Percentiles rank a stretch among this genome's conserved stretches.
Conservation (phyloP, 2,888 invertebrate species). For the Cryptocephalus moraei region DNA sequence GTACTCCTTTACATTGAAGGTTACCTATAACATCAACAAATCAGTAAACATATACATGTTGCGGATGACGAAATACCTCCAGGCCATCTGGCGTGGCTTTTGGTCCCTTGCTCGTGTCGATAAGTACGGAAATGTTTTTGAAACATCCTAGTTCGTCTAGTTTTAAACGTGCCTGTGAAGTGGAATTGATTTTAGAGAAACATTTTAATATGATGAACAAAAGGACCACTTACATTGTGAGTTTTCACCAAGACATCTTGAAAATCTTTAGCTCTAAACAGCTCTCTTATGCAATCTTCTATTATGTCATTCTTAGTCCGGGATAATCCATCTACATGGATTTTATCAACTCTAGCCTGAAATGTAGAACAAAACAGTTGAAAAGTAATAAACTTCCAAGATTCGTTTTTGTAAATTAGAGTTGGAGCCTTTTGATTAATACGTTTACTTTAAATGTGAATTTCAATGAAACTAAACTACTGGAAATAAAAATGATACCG, state of each 20-base stretch:
- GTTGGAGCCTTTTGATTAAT: not conserved
- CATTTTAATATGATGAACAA: not conserved
- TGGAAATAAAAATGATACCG: too few species aligned
- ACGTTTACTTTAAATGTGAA: conserved; percentile 1
- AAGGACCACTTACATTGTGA: conserved; percentile 43
- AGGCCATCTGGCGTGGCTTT: conserved; percentile 69
- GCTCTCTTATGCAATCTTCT: conserved; percentile 62
- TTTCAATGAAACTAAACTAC: not conserved
- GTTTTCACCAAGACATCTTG: conserved; percentile 68
- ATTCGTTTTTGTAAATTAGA: not conserved
- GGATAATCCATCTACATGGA: conserved; percentile 74
- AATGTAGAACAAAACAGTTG: conserved; percentile 15
- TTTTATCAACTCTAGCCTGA: conserved; percentile 73
- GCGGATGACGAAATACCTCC: conserved; percentile 44
- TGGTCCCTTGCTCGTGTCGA: conserved; percentile 77
- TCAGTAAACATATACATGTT: not conserved
- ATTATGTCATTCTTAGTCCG: conserved; percentile 87
- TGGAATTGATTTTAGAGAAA: not conserved
- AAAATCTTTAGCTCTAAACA: conserved; percentile 79
- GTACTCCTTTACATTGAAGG: conserved; percentile 77
- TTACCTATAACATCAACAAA: conserved; percentile 47
- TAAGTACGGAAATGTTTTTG: conserved; percentile 70
- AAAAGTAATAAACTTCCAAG: not conserved
- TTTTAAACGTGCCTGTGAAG: conserved; percentile 55
- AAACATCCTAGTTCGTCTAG: conserved; percentile 83